Evolutionary conservation across 2,797 vertebrate genomes (phyloP).

Genomic region (Sebastes umbrosus): DNA sequence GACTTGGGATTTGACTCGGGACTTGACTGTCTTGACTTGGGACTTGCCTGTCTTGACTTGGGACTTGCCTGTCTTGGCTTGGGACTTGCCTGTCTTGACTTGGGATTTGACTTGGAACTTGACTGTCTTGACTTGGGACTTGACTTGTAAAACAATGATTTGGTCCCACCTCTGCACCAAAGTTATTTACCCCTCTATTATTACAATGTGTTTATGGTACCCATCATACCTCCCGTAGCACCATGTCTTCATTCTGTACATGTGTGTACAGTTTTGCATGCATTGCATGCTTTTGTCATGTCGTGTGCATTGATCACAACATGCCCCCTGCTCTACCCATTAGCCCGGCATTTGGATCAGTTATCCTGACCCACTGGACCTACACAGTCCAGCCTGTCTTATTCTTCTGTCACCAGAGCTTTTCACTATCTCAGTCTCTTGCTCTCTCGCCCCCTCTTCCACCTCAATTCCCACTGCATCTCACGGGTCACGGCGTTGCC

Average conservation of each 20-base stretch:
- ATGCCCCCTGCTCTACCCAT: not conserved
- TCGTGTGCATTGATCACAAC: not conserved
- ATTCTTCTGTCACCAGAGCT: conserved; percentile 42
- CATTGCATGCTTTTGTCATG: not conserved
- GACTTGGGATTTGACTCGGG: too few species aligned
- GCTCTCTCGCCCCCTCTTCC: conserved; percentile 48
- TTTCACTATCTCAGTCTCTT: conserved; percentile 34
- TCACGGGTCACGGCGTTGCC: conserved; percentile 64
- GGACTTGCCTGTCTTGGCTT: too few species aligned
- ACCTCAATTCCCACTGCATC: conserved; percentile 64
- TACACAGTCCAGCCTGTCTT: conserved; percentile 23
- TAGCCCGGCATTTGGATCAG: conserved; percentile 20
- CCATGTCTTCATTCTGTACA: not conserved
- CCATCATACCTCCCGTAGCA: not conserved
- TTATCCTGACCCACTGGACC: conserved; percentile 30
- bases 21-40: too few species aligned
- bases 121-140: too few species aligned
- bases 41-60: too few species aligned
- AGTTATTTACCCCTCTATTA: not conserved
- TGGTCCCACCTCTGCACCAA: not conserved
- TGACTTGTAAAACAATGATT: too few species aligned
- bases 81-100: too few species aligned
- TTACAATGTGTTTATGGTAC: not conserved
- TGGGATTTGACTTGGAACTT: too few species aligned
- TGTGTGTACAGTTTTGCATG: not conserved